A percentile compares a stretch with the other conserved stretches of the same genome.
Evolutionary conservation across 1,140 invertebrate species (phyloP).

Genomic region (Mactra quadrangularis): DNA sequence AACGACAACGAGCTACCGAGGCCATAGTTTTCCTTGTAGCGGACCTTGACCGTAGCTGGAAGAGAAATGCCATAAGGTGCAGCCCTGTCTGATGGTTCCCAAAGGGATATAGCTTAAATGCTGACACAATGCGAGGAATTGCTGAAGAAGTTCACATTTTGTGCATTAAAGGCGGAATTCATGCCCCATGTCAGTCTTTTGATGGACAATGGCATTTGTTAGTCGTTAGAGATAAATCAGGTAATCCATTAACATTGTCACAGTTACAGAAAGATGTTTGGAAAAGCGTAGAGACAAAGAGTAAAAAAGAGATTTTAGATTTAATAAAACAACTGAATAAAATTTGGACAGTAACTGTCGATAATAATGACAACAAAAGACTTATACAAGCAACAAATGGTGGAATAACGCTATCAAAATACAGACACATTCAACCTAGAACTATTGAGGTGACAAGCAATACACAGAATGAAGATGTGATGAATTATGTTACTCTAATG

Average conservation of each 20-base stretch:
- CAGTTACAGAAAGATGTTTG: conserved; percentile 61
- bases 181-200: conserved; percentile 52
- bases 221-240: conserved; percentile 12
- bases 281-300: no score
- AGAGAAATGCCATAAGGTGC: background rate
- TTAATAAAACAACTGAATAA: background rate
- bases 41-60: conserved; percentile 31
- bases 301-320: background rate
- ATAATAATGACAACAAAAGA: no score
- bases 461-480: no score
- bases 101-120: conserved; percentile 41
- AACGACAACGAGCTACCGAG: conserved; percentile 35
- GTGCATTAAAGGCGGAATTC: conserved; percentile 34
- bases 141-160: conserved; percentile 9
- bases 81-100: conserved; percentile 27
- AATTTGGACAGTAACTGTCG: no score
- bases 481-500: no score
- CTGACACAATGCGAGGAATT: background rate
- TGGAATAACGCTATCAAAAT: no score
- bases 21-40: conserved; percentile 54
- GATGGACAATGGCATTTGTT: conserved; percentile 57
- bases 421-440: no score
- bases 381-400: no score
- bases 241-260: conserved; percentile 32
- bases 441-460: no score